Conservation (phyloP, 2,113 vertebrate species). For the Thunnus thynnus region DNA sequence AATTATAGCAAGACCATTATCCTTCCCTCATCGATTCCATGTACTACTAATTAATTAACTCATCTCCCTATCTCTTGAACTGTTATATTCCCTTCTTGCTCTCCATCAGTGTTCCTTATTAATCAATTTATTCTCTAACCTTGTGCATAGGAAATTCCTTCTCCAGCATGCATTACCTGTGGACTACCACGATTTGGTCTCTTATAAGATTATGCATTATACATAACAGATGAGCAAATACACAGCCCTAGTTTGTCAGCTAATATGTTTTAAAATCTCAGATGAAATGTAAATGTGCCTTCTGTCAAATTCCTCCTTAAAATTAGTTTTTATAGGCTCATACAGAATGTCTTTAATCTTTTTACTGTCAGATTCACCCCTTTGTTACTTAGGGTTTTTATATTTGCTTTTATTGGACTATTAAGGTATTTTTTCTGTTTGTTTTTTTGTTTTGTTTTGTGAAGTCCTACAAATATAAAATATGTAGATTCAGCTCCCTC, state of each 20-base stretch:
- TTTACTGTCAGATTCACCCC: not conserved
- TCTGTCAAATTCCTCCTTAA: not conserved
- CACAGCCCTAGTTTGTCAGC: not conserved
- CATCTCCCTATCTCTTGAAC: not conserved
- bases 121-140: not conserved
- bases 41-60: not conserved
- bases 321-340: not conserved
- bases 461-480: conserved; percentile 11
- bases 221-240: not conserved
- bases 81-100: not conserved
- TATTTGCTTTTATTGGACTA: not conserved
- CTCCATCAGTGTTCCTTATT: not conserved
- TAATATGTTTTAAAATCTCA: not conserved
- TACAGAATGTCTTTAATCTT: not conserved
- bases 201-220: not conserved
- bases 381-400: not conserved
- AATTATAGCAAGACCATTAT: conserved; percentile 10
- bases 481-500: conserved; percentile 11
- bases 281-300: not conserved
- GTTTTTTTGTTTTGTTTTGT: not conserved
- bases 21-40: conserved; percentile 10
- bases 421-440: conserved; percentile 1
- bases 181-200: not conserved
- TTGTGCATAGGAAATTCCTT: not conserved
- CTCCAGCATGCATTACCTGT: not conserved